A percentile compares a stretch with the other conserved stretches of the same genome.
Evolutionary conservation across 92 coral and sea anemone species (phyloP).

Genomic region (Umimayanthus kanabou): DNA sequence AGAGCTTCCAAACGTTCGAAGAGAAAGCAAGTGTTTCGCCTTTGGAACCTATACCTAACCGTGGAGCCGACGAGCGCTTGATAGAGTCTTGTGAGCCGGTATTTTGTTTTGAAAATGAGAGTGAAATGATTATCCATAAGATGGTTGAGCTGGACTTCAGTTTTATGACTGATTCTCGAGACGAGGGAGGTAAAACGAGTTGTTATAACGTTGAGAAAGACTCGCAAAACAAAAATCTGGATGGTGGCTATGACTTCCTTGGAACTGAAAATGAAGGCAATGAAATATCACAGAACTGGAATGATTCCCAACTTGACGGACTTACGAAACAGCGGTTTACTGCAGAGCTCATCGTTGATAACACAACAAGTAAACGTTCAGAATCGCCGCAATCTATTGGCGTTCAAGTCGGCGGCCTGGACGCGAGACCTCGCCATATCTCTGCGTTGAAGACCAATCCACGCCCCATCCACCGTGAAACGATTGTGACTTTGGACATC

Average conservation of each 20-base stretch:
- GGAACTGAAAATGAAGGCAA: not conserved
- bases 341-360: not conserved
- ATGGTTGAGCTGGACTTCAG: constrained; percentile 22
- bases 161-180: not conserved
- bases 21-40: not conserved
- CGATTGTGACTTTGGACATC: constrained; percentile 4
- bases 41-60: not conserved
- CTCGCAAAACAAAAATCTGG: not conserved
- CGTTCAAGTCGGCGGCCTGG: constrained; percentile 11
- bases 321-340: not conserved
- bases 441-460: constrained; percentile 33
- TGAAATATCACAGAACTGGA: not conserved
- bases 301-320: not conserved
- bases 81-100: constrained; percentile 20
- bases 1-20: not conserved
- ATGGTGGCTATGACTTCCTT: not conserved
- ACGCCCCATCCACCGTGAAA: constrained; percentile 13
- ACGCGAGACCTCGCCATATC: constrained; percentile 7
- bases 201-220: not conserved
- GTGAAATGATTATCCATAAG: constrained; percentile 3
- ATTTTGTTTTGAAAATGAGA: not conserved
- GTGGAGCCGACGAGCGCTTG: constrained; percentile 2
- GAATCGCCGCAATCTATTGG: constrained; percentile 12
- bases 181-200: not conserved
- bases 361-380: not conserved